These are phyloP conservation scores for Aphaenogaster rudis DNA, from an alignment of 1,140 invertebrate genomes.

Conservation along the genomic window DNA sequence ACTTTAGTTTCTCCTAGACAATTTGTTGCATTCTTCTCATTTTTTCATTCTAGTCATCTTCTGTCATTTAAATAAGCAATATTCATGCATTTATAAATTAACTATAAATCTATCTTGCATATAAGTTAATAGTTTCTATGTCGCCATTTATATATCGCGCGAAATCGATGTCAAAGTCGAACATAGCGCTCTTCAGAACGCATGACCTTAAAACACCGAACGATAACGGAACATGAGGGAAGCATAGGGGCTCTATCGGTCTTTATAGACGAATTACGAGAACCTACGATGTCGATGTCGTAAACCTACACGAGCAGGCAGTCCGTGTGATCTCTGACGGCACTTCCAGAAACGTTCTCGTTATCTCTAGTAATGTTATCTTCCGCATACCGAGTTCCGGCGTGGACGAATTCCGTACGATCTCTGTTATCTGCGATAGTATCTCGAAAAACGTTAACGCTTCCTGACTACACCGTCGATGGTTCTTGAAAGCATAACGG, in stretches of 20 bases:
- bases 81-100: not conserved
- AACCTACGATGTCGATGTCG: conserved; percentile 61
- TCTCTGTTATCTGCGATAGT: conserved; percentile 11
- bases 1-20: not conserved
- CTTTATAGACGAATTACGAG: conserved; percentile 66
- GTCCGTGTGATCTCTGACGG: conserved; percentile 47
- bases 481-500: conserved; percentile 38
- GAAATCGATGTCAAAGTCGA: not conserved
- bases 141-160: not conserved
- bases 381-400: conserved; percentile 37
- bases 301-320: conserved; percentile 47
- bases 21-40: not conserved
- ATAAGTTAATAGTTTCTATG: not conserved
- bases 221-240: conserved; percentile 56
- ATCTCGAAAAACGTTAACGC: conserved; percentile 36
- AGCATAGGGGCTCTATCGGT: conserved; percentile 69
- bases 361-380: conserved; percentile 60
- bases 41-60: not conserved
- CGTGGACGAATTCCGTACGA: conserved; percentile 24
- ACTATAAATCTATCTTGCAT: not conserved
- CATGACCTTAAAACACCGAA: conserved; percentile 12
- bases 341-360: conserved; percentile 47
- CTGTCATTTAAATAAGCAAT: not conserved
- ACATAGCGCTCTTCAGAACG: not conserved
- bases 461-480: conserved; percentile 7